These are phyloP conservation scores for Trissoscelio sp. DNA, from an alignment of 2,888 invertebrate genomes.

Conservation along the genomic window DNA sequence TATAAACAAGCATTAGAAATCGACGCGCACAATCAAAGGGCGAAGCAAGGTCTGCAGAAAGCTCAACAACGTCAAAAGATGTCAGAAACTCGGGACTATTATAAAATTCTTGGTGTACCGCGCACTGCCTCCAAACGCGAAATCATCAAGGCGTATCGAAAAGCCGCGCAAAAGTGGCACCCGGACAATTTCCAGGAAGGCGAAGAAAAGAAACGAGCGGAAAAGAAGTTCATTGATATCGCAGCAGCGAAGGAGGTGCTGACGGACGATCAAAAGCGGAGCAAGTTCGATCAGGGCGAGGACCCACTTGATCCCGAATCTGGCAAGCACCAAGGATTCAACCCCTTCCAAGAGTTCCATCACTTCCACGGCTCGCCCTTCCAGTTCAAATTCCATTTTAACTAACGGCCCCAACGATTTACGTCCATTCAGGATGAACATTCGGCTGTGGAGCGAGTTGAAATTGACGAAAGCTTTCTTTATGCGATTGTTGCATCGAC, in stretches of 20 bases:
- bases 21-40: conserved; percentile 91
- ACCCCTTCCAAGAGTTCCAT: conserved; percentile 90
- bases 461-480: conserved; percentile 22
- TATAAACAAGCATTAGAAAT: conserved; percentile 93
- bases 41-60: conserved; percentile 93
- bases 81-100: conserved; percentile 97
- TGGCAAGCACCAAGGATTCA: conserved; percentile 87
- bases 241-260: conserved; percentile 99
- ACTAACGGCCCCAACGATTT: conserved; percentile 84
- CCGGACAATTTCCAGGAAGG: conserved; percentile 95
- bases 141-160: conserved; percentile 97
- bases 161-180: conserved; percentile 99
- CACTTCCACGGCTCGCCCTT: conserved; percentile 91
- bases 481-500: conserved; percentile 6
- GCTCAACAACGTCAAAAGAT: conserved; percentile 97
- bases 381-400: conserved; percentile 99
- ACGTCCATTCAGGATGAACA: not conserved
- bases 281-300: conserved; percentile 96
- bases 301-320: conserved; percentile 99
- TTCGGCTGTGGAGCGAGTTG: conserved; percentile 33
- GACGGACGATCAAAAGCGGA: conserved; percentile 95
- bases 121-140: conserved; percentile 96
- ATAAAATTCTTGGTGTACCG: conserved; percentile 97
- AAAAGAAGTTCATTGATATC: conserved; percentile 99
- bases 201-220: conserved; percentile 96